phyloP scores from a whole-genome alignment of 1,140 invertebrate genomes.

The Lordiphosa stackelbergi region DNA sequence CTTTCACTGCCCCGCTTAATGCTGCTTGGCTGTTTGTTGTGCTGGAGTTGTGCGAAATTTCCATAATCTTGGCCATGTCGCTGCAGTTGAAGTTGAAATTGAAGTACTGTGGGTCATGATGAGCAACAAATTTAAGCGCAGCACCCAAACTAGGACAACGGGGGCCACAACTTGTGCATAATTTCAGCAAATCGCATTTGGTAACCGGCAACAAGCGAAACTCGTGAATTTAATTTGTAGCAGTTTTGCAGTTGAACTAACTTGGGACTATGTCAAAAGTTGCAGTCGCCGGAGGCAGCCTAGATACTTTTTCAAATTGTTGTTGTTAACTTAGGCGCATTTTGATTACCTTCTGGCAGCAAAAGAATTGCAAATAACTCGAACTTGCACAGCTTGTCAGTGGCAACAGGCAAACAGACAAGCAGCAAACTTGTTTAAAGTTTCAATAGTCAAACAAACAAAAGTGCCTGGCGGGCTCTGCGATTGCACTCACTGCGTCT shows the following conservation, averaged over 20 bases:
- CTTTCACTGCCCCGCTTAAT: neutral
- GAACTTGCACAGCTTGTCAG: constrained; percentile 15
- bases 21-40: constrained; percentile 14
- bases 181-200: constrained; percentile 68
- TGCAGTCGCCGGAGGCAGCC: constrained; percentile 23
- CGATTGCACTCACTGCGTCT: constrained; percentile 3
- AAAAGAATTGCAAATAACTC: constrained; percentile 10
- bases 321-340: constrained; percentile 1
- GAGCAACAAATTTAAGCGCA: constrained; percentile 53
- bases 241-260: constrained; percentile 70
- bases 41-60: constrained; percentile 50
- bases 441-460: constrained; percentile 71
- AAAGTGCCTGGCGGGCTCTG: constrained; percentile 45
- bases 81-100: constrained; percentile 35
- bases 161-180: constrained; percentile 62
- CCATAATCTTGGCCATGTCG: constrained; percentile 61
- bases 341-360: constrained; percentile 14
- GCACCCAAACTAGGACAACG: constrained; percentile 10
- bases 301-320: constrained; percentile 18
- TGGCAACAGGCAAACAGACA: constrained; percentile 14
- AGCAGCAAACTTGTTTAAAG: constrained; percentile 65
- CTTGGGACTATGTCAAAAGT: constrained; percentile 52
- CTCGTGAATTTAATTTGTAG: constrained; percentile 69
- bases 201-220: constrained; percentile 44
- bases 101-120: constrained; percentile 43